These are phyloP conservation scores for Platorchestia sp. DNA, from an alignment of 1,140 invertebrate genomes.

Conservation along the genomic window DNA sequence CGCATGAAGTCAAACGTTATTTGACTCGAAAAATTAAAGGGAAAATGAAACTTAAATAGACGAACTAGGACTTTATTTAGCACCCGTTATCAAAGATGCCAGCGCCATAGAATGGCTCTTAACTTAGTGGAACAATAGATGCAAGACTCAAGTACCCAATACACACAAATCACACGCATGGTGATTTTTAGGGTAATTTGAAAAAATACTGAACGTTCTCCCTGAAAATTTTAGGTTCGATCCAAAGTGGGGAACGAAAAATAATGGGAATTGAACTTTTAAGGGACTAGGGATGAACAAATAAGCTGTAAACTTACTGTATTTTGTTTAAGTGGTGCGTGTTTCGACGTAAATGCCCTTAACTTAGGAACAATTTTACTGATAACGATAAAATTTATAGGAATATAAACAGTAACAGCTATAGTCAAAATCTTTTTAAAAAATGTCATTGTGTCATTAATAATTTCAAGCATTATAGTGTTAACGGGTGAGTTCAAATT, in stretches of 20 bases:
- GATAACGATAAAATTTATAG: neutral
- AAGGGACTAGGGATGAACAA: neutral
- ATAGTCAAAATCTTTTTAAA: neutral
- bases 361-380: neutral
- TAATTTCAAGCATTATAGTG: neutral
- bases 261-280: neutral
- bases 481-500: neutral
- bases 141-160: neutral
- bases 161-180: neutral
- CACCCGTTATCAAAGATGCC: neutral
- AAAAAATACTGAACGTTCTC: neutral
- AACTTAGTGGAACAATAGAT: neutral
- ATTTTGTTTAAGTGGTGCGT: too few species aligned
- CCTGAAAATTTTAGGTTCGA: neutral
- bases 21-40: neutral
- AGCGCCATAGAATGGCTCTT: neutral
- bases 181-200: neutral
- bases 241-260: neutral
- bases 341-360: too few species aligned
- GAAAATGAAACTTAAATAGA: neutral
- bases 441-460: neutral
- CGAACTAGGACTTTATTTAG: neutral
- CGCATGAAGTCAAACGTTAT: neutral
- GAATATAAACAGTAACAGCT: neutral
- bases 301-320: neutral